Conservation (phyloP, 2,113 vertebrate genomes). For the Gracilinanus agilis region DNA sequence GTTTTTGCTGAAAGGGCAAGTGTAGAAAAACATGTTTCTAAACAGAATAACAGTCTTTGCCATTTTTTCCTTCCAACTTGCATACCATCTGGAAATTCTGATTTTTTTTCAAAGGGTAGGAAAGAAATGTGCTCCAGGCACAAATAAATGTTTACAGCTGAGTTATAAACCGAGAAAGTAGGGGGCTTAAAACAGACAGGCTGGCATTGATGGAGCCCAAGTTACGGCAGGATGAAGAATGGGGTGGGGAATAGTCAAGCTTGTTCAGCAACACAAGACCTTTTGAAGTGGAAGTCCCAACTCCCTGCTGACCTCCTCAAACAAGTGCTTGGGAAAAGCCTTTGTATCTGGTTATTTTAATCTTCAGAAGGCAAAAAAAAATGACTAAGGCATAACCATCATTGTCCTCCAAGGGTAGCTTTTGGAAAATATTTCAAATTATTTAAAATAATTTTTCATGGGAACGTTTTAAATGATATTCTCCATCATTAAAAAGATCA, state of each 20-base stretch:
- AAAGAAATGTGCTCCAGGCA: constrained; percentile 78
- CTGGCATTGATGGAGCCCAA: constrained; percentile 66
- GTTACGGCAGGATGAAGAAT: constrained; percentile 48
- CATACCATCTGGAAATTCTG: constrained; percentile 77
- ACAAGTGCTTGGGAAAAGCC: not conserved
- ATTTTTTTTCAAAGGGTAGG: constrained; percentile 76
- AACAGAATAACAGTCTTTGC: constrained; percentile 80
- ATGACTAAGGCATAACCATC: not conserved
- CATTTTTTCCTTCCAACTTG: constrained; percentile 81
- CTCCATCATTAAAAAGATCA: not conserved
- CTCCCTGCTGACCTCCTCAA: constrained; percentile 14
- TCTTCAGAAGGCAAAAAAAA: constrained; percentile 15
- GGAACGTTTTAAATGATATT: not conserved
- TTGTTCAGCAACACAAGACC: not conserved
- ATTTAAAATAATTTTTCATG: not conserved
- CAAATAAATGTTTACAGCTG: constrained; percentile 82
- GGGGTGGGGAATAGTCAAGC: constrained; percentile 38
- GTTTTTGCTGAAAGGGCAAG: constrained; percentile 76
- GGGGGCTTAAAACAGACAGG: constrained; percentile 75
- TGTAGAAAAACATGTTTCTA: constrained; percentile 74
- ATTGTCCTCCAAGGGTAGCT: not conserved
- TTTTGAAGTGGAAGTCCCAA: not conserved
- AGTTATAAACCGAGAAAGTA: constrained; percentile 81
- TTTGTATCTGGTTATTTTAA: not conserved
- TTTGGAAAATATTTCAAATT: constrained; percentile 3